Evolutionary conservation across 1,140 invertebrate species (phyloP).

Genomic region (Papilio machaon): DNA sequence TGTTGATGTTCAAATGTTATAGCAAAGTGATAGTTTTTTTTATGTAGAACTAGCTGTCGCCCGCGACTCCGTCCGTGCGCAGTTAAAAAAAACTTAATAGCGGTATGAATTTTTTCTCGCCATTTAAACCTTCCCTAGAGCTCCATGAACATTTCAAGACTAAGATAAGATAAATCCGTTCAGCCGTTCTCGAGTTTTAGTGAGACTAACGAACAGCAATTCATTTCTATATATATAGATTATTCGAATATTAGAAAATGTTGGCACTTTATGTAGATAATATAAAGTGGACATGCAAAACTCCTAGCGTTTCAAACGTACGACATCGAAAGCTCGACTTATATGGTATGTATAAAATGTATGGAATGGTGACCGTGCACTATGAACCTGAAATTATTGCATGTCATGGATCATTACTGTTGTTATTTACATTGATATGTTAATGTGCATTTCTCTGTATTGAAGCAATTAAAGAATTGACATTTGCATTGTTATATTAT

Average conservation of each 20-base stretch:
- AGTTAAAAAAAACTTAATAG: too few relatives aligned
- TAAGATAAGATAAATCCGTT: too few relatives aligned
- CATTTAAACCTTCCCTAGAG: too few relatives aligned
- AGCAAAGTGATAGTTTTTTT: not conserved
- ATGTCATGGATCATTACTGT: not conserved
- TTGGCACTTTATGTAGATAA: not conserved
- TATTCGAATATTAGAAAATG: not conserved
- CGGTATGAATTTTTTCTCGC: too few relatives aligned
- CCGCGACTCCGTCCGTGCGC: too few relatives aligned
- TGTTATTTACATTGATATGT: not conserved
- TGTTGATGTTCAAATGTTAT: not conserved
- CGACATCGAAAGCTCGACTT: not conserved
- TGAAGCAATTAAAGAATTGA: not conserved
- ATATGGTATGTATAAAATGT: not conserved
- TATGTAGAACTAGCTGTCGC: too few relatives aligned
- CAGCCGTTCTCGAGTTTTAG: too few relatives aligned
- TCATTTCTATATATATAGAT: too few relatives aligned
- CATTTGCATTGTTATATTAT: too few relatives aligned
- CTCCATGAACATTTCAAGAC: too few relatives aligned
- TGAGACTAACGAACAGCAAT: too few relatives aligned
- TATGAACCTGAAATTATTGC: constrained; percentile 21
- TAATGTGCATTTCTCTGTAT: not conserved
- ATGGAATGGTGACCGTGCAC: not conserved
- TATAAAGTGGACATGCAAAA: constrained; percentile 6
- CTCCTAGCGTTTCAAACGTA: not conserved